These are phyloP conservation scores for Nanger granti DNA, from an alignment of 2,113 vertebrate genomes.

Conservation along the genomic window DNA sequence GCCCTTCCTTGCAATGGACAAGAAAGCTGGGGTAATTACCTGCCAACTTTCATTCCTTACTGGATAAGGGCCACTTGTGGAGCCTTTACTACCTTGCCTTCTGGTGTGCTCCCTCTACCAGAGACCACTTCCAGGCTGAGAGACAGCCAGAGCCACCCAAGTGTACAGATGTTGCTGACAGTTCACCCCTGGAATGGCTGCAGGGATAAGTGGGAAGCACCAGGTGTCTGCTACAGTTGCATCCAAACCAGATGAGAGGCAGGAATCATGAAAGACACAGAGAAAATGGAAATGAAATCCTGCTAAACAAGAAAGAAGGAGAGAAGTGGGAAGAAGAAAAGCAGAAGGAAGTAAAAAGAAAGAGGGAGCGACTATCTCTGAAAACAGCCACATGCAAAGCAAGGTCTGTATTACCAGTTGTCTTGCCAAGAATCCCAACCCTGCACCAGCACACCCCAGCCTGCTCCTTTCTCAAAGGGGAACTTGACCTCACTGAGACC, in stretches of 20 bases:
- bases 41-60: background rate
- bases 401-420: background rate
- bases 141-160: background rate
- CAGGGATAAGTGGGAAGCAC: too few relatives aligned
- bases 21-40: background rate
- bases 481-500: background rate
- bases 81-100: background rate
- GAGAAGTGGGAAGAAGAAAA: background rate
- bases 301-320: background rate
- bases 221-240: background rate
- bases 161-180: background rate
- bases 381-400: background rate
- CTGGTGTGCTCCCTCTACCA: background rate
- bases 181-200: background rate
- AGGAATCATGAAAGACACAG: background rate
- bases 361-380: background rate
- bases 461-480: background rate
- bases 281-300: background rate
- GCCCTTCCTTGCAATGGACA: background rate
- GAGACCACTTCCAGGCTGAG: background rate
- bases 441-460: background rate
- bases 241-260: background rate
- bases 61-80: background rate
- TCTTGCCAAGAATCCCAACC: background rate
- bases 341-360: background rate